Evolutionary conservation across 2,113 vertebrate genomes (phyloP).

Genomic region (Rhombomys opimus): DNA sequence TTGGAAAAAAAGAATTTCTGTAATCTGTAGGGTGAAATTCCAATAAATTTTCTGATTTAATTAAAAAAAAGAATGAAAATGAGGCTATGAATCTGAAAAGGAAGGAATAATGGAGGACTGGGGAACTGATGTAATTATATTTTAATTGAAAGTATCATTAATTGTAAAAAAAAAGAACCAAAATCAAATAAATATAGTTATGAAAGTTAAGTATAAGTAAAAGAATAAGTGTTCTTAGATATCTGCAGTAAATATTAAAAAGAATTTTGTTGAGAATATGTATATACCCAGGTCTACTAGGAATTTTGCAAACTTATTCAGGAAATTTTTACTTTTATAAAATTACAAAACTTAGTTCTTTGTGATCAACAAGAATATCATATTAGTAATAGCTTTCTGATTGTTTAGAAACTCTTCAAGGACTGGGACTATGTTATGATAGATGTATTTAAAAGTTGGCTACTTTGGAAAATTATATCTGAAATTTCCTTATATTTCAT

Average conservation of each 20-base stretch:
- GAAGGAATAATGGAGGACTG: not conserved
- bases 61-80: no score
- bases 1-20: no score
- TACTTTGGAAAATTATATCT: conserved; percentile 28
- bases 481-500: conserved; percentile 40
- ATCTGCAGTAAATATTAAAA: not conserved
- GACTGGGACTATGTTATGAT: not conserved
- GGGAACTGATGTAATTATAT: not conserved
- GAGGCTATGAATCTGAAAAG: no score
- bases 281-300: not conserved
- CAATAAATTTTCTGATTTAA: no score
- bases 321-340: conserved; percentile 8
- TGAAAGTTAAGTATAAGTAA: not conserved
- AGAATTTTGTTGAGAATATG: conserved; percentile 22
- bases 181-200: not conserved
- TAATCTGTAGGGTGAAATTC: no score
- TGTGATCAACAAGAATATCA: conserved; percentile 1
- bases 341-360: conserved; percentile 17
- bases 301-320: not conserved
- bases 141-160: not conserved
- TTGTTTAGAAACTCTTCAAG: conserved; percentile 52
- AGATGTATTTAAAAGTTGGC: conserved; percentile 5
- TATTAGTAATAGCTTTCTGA: conserved; percentile 17
- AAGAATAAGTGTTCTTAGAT: not conserved
- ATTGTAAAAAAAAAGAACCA: not conserved